Evolutionary conservation across 1,140 invertebrate species (phyloP).

Genomic region (Nixonia krombeini): DNA sequence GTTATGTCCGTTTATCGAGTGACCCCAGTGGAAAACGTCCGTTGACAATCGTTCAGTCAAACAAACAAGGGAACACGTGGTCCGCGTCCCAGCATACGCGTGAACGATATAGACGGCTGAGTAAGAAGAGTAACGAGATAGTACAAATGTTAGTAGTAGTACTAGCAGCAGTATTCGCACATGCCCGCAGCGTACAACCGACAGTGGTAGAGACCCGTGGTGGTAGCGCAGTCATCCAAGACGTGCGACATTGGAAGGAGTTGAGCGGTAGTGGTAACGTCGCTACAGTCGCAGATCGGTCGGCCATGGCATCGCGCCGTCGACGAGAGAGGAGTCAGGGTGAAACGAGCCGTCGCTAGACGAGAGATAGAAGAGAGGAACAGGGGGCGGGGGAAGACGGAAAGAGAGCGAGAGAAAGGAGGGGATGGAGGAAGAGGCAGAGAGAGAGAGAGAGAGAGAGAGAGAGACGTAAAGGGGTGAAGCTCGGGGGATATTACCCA

Average conservation of each 20-base stretch:
- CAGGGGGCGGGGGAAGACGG: neutral
- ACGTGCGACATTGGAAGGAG: constrained; percentile 28
- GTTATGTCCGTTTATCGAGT: no score
- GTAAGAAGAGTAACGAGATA: no score
- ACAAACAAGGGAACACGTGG: no score
- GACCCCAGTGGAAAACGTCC: no score
- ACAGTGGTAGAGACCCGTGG: no score
- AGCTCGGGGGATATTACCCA: neutral
- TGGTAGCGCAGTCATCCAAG: constrained; percentile 12
- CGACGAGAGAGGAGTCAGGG: neutral
- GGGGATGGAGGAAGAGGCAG: neutral
- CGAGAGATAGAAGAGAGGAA: neutral
- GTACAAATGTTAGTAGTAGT: no score
- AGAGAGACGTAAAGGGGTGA: neutral
- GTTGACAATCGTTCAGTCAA: no score
- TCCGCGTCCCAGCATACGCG: no score
- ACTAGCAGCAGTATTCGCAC: no score
- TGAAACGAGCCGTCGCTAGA: no score
- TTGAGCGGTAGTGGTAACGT: constrained; percentile 19
- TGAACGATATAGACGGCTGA: no score
- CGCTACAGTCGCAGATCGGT: constrained; percentile 12
- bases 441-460: neutral
- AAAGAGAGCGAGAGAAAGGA: neutral
- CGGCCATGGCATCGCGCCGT: constrained; percentile 18
- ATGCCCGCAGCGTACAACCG: no score